phyloP scores from a whole-genome alignment of 2,888 invertebrate genomes.

The Ormyrus pomaceus region DNA sequence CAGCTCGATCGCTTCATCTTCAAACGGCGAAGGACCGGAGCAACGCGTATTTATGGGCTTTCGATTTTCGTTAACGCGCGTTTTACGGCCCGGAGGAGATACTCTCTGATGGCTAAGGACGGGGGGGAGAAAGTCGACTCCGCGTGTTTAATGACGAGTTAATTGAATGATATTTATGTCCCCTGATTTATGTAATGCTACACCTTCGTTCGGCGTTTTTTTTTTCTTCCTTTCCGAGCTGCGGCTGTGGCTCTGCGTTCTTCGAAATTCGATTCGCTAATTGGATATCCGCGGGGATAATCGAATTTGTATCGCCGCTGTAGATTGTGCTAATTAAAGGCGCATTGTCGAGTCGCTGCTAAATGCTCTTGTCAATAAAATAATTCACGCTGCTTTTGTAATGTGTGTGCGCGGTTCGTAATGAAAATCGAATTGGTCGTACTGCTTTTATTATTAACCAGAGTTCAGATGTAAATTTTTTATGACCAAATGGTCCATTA shows the following conservation, averaged over 20 bases:
- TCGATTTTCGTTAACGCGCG: slow-evolving; percentile 47
- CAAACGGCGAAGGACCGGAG: neutral
- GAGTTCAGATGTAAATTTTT: slow-evolving; percentile 13
- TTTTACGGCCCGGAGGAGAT: slow-evolving; percentile 23
- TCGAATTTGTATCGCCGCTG: slow-evolving; percentile 37
- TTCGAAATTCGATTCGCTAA: slow-evolving; percentile 35
- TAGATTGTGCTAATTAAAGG: slow-evolving; percentile 24
- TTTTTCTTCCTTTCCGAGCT: too few species aligned
- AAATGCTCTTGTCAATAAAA: slow-evolving; percentile 18
- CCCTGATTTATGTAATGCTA: slow-evolving; percentile 31
- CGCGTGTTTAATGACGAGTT: slow-evolving; percentile 51
- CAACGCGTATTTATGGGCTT: slow-evolving; percentile 37
- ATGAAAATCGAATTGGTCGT: neutral
- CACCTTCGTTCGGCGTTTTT: neutral
- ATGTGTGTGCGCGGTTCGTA: neutral
- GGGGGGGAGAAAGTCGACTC: slow-evolving; percentile 40
- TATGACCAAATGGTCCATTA: neutral
- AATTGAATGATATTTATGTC: slow-evolving; percentile 54
- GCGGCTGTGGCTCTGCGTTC: neutral
- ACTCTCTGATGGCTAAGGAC: neutral
- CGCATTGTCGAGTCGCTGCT: neutral
- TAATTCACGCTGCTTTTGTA: neutral
- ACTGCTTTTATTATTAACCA: neutral
- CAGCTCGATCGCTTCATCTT: slow-evolving; percentile 37
- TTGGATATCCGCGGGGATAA: slow-evolving; percentile 24